Base-by-base conservation (phyloP, 2,113 vertebrate species). In the Trachemys scripta region DNA sequence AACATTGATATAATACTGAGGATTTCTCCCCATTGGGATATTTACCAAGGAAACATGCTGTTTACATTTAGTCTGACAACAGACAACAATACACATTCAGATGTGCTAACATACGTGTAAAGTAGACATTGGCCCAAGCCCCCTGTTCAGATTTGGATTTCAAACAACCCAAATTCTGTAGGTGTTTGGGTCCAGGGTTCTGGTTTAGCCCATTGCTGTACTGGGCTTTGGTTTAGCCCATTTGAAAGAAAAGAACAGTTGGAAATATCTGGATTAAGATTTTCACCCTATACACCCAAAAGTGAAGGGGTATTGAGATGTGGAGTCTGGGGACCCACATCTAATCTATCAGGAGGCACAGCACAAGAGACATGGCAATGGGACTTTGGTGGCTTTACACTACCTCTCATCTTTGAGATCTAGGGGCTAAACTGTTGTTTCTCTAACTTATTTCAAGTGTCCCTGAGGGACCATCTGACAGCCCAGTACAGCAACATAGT, bases 401-500 rank as follows among this genome's bases (percentile, higher is more conserved):
- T 56, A 9, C 20, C 3, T 50, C 16, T 4, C 20, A 31, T 20
- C 24, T 50, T 7, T 8, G 29, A 22, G 45, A 65, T 62, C 11
- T 29, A 65, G 20, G 20, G 82, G 57, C 24, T 69, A 57, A 62
- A 5, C 62, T 51, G 53, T n/a, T 22, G 14, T 4, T 10, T 24
- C 17, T 72, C 51, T 38, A 50, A n/a, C 35, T 11, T n/a, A 11
- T 31, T 13, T 53, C 50, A 45, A 54, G 80, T 38, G 79, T 19
- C 50, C 22, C 2, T 0, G 22, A 62, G 38, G 78, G 24, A 17
- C 27, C 49, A 45, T 69, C 35, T 49, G 35, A 69, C 16, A n/a
- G 62, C 10, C 9, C 14, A 6, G 9, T 20, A 20, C 17, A 69
- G 35, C 1, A 1, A 12, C 0, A 65, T 31, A 81, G 24, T 29